Percentiles rank a stretch among this genome's conserved stretches.
phyloP scores from a whole-genome alignment of 1,140 invertebrate species.

The Eciton burchellii region DNA sequence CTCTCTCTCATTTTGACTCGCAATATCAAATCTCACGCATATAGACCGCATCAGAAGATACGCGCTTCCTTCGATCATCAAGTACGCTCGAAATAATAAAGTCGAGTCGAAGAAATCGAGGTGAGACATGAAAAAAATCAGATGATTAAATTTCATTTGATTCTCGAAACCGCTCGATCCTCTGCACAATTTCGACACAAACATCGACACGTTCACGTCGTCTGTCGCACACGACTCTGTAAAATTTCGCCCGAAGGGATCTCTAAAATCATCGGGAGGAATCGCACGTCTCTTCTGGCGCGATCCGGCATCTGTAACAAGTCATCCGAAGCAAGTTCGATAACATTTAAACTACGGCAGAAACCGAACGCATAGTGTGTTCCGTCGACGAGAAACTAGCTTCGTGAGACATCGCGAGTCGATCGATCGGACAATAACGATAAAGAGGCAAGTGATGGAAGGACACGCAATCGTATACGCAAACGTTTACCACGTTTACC shows the following conservation, averaged over 20 bases:
- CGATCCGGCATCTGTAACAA: slow-evolving; percentile 6
- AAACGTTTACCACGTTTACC: slow-evolving; percentile 35
- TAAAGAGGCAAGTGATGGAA: slow-evolving; percentile 24
- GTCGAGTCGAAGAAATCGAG: background rate
- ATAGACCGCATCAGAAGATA: slow-evolving; percentile 6
- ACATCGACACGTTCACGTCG: background rate
- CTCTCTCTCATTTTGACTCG: background rate
- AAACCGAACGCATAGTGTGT: slow-evolving; percentile 2
- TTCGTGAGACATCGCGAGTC: slow-evolving; percentile 8
- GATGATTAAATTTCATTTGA: background rate
- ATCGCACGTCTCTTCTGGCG: background rate
- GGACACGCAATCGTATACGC: slow-evolving; percentile 28
- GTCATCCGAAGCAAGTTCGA: slow-evolving; percentile 25
- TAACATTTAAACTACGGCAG: slow-evolving; percentile 1
- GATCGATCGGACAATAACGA: slow-evolving; percentile 22
- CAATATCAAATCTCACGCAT: slow-evolving; percentile 8
- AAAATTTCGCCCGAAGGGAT: background rate
- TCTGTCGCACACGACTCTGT: background rate
- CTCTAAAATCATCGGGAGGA: background rate
- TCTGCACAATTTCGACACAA: background rate
- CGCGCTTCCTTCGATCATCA: background rate
- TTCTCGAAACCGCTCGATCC: background rate
- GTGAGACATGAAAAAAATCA: background rate
- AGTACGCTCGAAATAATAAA: background rate
- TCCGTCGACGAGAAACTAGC: slow-evolving; percentile 18